Base-by-base conservation (phyloP, 2,888 invertebrate species). In the Pammene aurita region DNA sequence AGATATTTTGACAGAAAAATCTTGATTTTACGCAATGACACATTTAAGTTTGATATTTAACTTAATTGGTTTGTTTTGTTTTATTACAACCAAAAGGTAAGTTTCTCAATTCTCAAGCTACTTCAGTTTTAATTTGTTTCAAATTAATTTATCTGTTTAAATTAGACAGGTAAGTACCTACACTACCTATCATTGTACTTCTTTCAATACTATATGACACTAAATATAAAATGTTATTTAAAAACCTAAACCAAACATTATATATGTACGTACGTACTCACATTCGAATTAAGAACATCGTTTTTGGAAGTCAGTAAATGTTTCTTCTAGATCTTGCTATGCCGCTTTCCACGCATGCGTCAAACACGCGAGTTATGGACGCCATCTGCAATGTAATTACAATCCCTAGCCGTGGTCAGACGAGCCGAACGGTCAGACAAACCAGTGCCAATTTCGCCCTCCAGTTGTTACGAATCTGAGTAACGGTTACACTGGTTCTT, bases 321-420 rank as follows among this genome's bases (percentile, higher is more conserved):
- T 50, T 67, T 67, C 54, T 14, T 44, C 57, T 54, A 42, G 58
- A 60, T 58, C 50, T 52, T 41, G 50, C 63, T 63, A 68, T 57
- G 52, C 68, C 63, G 57, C 68, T 68, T 68, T 68, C 68, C 68
- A 63, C 62, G 67, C 67, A 63, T 42, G 57, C 68, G 68, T 52
- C 42, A 50, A 62, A 62, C 48, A 41, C 50, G 42, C 68, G 42
- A 68, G 63, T 64, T 64, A 64, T 68, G 63, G 68, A 63, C 44
- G 68, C 63, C 63, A 58, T 64, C 68, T 57, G 55, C n/a, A 7
- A 7, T 54, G 34, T 2, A 4, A 34, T 34, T 34, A 11, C n/a
- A 34, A 54, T 6, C 2, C 34, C 54, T 34, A n/a, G n/a, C 18
- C 13, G 9, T 6, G 11, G 0, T 5, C 18, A 13, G 2, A 38